These are phyloP conservation scores for Centruroides vittatus DNA, from an alignment of 1,140 invertebrate genomes.

Conservation along the genomic window DNA sequence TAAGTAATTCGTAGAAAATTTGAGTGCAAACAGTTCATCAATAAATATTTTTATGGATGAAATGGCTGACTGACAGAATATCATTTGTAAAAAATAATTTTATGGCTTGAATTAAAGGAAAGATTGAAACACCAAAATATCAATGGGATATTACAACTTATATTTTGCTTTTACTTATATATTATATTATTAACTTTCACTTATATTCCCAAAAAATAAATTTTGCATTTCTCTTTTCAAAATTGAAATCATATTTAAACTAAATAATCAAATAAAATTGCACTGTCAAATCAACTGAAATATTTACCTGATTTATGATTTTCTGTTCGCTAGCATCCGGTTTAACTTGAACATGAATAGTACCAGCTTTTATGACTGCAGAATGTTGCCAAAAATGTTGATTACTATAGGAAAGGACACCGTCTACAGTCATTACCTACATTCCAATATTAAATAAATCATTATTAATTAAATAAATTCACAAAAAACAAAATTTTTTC, in stretches of 20 bases:
- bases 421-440: conserved; percentile 32
- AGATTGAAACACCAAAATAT: neutral
- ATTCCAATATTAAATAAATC: conserved; percentile 6
- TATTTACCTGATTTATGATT: neutral
- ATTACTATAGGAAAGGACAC: conserved; percentile 30
- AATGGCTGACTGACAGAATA: no score
- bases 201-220: neutral
- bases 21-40: no score
- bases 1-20: no score
- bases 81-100: no score
- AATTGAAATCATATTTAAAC: neutral
- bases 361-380: conserved; percentile 27
- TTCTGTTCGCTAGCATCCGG: conserved; percentile 30
- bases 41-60: no score
- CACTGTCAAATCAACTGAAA: neutral
- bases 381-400: conserved; percentile 35
- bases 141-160: neutral
- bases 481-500: neutral
- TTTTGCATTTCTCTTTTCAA: neutral
- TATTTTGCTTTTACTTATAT: neutral
- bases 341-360: conserved; percentile 31
- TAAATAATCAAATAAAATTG: neutral
- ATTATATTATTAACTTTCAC: neutral
- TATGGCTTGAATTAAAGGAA: no score
- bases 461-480: conserved; percentile 6